A percentile compares a stretch with the other conserved stretches of the same genome.
Evolutionary conservation across 37 sponge, comb jelly and placozoan species (phyloP).

Genomic region (Hormiphora californensis): DNA sequence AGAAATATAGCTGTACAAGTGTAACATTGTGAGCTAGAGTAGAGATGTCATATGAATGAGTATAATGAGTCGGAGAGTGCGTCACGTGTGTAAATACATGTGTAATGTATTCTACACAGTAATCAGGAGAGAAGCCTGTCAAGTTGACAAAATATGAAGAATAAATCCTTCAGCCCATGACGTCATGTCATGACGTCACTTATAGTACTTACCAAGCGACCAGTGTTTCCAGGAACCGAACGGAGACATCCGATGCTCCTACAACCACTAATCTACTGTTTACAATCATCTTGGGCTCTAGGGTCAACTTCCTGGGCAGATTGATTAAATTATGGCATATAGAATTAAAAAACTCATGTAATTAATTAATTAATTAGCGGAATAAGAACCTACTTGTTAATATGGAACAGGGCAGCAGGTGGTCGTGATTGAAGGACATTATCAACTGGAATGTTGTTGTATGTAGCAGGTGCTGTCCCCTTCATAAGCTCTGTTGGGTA

Average conservation of each 20-base stretch:
- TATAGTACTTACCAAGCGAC: conserved; percentile 16
- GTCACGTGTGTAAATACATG: neutral
- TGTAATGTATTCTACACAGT: too few relatives aligned
- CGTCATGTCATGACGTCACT: neutral
- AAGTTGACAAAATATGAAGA: neutral
- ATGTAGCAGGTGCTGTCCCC: neutral
- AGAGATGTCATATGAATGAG: too few relatives aligned
- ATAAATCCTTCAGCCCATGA: neutral
- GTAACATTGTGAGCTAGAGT: too few relatives aligned
- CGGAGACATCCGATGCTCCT: conserved; percentile 81
- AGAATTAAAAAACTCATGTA: neutral
- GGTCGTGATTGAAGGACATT: conserved; percentile 59
- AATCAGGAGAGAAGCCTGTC: too few relatives aligned
- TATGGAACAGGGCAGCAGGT: conserved; percentile 86
- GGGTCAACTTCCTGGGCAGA: conserved; percentile 68
- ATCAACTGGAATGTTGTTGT: conserved; percentile 67
- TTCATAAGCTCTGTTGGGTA: conserved; percentile 67
- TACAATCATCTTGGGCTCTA: conserved; percentile 85
- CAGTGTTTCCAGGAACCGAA: conserved; percentile 76
- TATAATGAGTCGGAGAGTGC: too few relatives aligned
- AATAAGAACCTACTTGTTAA: conserved; percentile 59
- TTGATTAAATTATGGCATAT: neutral
- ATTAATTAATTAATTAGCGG: neutral
- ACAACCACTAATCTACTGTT: conserved; percentile 88
- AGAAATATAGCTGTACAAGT: too few relatives aligned